Evolutionary conservation across 2,888 invertebrate species (phyloP), one percentile per base, ranked within the genome.

Genomic region (Drosophila affinis): DNA sequence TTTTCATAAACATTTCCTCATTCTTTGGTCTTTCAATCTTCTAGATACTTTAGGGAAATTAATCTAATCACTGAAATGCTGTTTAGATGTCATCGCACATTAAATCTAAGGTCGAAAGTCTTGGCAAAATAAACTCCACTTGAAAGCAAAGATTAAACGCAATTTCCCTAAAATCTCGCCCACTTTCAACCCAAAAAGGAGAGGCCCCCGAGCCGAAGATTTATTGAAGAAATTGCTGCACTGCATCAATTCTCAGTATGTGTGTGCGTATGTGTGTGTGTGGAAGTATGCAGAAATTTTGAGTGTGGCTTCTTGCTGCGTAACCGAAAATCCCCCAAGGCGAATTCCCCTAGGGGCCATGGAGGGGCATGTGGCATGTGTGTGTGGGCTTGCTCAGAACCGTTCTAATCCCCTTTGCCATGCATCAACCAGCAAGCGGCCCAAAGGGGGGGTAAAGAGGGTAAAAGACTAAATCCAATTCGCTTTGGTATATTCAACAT

Each of bases 361-460:
- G 53, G 24, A 45, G 29, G 56, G 56, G 56, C 21, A 21, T 21
- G 21, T 21, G 24, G 24, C 24, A 4, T 24, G 49, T 32, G 18
- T 48, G 47, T 60, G 7, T 17, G 27, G 45, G 29, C 14, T 14
- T 14, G 59, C 46, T 18, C 39, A 48, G 64, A 64, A 64, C 65
- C 56, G 65, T 68, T 72, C 79, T 82, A 82, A 82, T 87, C 85
- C 87, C 75, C 32, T 47, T 55, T 73, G 75, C 79, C 76, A 82
- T 87, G 87, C 85, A 82, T 87, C 85, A 81, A 86, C 72, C 74
- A 64, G 75, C 81, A 68, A 77, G 5, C 10, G 10, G 32, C 32
- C 21, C 0, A 21, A 21, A 21, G 9, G 61, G 24, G 44, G 10
- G 7, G 9, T 18, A 67, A 68, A 56, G 68, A 62, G 62, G 57